phyloP scores from a whole-genome alignment of 2,888 invertebrate genomes.

The Apodemia duryi region DNA sequence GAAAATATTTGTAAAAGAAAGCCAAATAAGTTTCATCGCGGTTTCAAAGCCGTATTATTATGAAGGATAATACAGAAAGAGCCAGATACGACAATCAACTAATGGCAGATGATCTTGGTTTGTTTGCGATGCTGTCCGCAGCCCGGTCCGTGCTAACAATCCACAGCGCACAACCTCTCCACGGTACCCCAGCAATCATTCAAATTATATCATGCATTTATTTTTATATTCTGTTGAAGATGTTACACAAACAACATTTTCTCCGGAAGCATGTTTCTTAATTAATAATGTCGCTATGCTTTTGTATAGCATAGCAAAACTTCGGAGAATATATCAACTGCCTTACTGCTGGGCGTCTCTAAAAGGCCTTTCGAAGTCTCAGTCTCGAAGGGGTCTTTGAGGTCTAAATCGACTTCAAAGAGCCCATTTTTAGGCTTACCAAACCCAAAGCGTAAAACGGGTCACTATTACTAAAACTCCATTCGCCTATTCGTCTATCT shows the following conservation, averaged over 20 bases:
- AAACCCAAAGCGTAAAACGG: too few species aligned
- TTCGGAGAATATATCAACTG: too few species aligned
- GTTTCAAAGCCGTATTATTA: not conserved
- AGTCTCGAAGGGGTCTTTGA: too few species aligned
- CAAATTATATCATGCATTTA: constrained; percentile 15
- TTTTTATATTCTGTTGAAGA: constrained; percentile 6
- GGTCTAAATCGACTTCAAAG: too few species aligned
- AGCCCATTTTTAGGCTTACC: too few species aligned
- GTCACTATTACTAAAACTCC: too few species aligned
- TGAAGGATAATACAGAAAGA: not conserved
- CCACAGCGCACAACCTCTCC: not conserved
- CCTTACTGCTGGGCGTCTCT: too few species aligned
- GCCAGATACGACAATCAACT: constrained; percentile 46
- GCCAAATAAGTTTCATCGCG: not conserved
- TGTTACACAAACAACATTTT: not conserved
- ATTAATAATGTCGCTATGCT: not conserved
- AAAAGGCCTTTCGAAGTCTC: too few species aligned
- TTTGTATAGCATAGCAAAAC: not conserved
- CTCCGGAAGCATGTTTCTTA: not conserved
- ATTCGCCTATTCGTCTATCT: too few species aligned
- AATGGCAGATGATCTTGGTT: constrained; percentile 51
- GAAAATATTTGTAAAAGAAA: constrained; percentile 5
- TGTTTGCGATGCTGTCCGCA: constrained; percentile 55
- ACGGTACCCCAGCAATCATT: constrained; percentile 1
- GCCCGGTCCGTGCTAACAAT: constrained; percentile 16